A percentile compares a stretch with the other conserved stretches of the same genome.
phyloP scores from a whole-genome alignment of 2,113 vertebrate genomes.

The Suncus etruscus region DNA sequence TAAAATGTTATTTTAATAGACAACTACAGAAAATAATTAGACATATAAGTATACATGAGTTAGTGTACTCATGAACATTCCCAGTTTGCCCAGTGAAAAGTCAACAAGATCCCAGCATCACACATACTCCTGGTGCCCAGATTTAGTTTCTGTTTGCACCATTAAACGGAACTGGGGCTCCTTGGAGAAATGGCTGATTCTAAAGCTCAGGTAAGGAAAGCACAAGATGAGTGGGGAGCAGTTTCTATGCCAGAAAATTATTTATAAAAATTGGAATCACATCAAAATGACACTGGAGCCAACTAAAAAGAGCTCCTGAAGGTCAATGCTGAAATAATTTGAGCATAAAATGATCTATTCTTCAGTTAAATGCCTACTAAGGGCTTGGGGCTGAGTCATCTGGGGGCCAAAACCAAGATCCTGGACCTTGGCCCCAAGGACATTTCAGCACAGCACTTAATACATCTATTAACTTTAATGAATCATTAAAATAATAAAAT shows the following conservation, averaged over 20 bases:
- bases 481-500: conserved; percentile 27
- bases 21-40: background rate
- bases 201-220: background rate
- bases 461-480: background rate
- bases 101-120: background rate
- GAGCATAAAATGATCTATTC: background rate
- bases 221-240: background rate
- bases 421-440: background rate
- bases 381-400: background rate
- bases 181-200: background rate
- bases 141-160: background rate
- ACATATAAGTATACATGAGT: background rate
- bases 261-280: background rate
- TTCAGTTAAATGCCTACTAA: background rate
- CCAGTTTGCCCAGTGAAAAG: background rate
- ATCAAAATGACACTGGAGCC: background rate
- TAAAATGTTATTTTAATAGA: background rate
- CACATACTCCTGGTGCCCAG: background rate
- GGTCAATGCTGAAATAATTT: background rate
- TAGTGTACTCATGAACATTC: background rate
- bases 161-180: background rate
- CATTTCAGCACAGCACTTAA: background rate
- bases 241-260: background rate
- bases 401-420: conserved; percentile 5
- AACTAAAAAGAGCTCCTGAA: conserved; percentile 12